These are phyloP conservation scores for Drosophila sp. DNA, from an alignment of 1,140 invertebrate species.

Conservation along the genomic window DNA sequence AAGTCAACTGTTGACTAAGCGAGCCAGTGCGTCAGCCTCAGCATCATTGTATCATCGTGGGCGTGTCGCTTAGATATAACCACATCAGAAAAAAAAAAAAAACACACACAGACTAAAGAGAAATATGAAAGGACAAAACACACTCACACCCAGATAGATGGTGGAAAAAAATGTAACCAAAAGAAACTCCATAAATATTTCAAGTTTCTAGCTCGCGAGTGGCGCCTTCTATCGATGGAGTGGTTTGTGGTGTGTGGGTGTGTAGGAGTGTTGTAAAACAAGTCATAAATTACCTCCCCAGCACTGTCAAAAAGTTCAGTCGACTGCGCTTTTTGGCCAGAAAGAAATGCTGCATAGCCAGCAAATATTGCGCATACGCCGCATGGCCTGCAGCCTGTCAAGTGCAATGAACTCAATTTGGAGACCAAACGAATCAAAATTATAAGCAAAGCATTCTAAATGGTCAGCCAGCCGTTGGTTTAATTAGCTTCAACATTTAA, in stretches of 20 bases:
- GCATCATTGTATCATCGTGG: constrained; percentile 26
- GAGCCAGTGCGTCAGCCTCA: constrained; percentile 37
- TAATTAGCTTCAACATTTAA: constrained; percentile 59
- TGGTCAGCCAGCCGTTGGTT: constrained; percentile 55
- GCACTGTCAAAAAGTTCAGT: constrained; percentile 79
- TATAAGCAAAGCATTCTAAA: constrained; percentile 67
- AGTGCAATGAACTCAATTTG: constrained; percentile 78
- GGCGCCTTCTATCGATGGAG: constrained; percentile 73
- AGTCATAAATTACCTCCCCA: constrained; percentile 75
- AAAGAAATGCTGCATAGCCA: constrained; percentile 79
- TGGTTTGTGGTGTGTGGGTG: constrained; percentile 30
- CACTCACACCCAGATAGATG: neutral
- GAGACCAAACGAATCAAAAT: constrained; percentile 48
- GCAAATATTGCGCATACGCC: constrained; percentile 81
- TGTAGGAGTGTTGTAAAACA: constrained; percentile 75
- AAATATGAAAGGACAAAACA: constrained; percentile 20
- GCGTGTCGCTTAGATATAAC: constrained; percentile 69
- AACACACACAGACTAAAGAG: constrained; percentile 41
- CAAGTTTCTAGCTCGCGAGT: constrained; percentile 67
- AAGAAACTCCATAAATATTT: constrained; percentile 79
- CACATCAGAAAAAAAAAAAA: constrained; percentile 59
- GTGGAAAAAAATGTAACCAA: constrained; percentile 66
- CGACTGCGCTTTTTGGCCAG: constrained; percentile 71
- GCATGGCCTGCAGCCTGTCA: constrained; percentile 53
- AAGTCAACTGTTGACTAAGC: constrained; percentile 79